Percentiles rank a stretch among this genome's conserved stretches.
Evolutionary conservation across 2,113 vertebrate genomes (phyloP).

Genomic region (Takifugu bimaculatus): DNA sequence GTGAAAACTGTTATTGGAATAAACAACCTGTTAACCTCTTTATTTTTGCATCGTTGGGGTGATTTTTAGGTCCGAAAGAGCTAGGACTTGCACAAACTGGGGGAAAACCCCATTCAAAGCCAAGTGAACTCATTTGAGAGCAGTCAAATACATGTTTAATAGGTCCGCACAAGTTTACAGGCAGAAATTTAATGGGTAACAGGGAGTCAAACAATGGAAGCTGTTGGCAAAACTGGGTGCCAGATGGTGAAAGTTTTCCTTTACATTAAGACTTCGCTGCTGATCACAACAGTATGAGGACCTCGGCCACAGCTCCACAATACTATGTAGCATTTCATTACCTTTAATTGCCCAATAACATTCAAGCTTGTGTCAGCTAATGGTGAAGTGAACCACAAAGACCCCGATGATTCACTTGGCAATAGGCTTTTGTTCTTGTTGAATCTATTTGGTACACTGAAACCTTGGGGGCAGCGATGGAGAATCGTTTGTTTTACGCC

Average conservation of each 20-base stretch:
- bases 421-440: slow-evolving; percentile 58
- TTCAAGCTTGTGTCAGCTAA: slow-evolving; percentile 62
- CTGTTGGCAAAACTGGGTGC: slow-evolving; percentile 35
- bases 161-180: slow-evolving; percentile 17
- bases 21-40: slow-evolving; percentile 6
- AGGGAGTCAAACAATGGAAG: slow-evolving; percentile 34
- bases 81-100: not conserved
- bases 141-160: slow-evolving; percentile 42
- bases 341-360: slow-evolving; percentile 66
- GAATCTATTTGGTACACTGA: slow-evolving; percentile 45
- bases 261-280: slow-evolving; percentile 46
- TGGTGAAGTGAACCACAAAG: slow-evolving; percentile 63
- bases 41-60: not conserved
- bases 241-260: slow-evolving; percentile 46
- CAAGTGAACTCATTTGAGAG: slow-evolving; percentile 21
- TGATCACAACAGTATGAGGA: slow-evolving; percentile 37
- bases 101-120: slow-evolving; percentile 13
- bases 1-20: too few species aligned
- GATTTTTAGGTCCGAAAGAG: too few species aligned
- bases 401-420: slow-evolving; percentile 58
- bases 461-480: slow-evolving; percentile 52
- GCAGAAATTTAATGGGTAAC: slow-evolving; percentile 21
- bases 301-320: slow-evolving; percentile 42
- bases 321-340: slow-evolving; percentile 53
- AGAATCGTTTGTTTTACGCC: slow-evolving; percentile 58